Conservation (phyloP, 23 tunicate species). For the Halocynthia aurantium region DNA sequence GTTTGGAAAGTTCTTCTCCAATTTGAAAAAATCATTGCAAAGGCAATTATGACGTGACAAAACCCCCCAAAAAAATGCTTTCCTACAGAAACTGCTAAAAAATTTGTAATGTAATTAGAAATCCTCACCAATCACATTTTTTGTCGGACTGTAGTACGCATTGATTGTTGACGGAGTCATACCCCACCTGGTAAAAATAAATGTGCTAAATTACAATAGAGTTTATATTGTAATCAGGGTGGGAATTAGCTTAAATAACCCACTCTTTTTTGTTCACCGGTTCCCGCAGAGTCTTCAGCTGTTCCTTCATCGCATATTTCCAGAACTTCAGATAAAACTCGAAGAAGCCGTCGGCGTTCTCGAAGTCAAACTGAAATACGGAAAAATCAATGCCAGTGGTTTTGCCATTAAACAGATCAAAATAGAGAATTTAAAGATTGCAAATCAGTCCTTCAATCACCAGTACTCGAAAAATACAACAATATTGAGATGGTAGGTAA, state of each 20-base stretch:
- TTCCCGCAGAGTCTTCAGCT: slow-evolving; percentile 25
- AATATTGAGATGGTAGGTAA: too few relatives aligned
- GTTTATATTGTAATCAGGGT: neutral
- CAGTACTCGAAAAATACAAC: too few relatives aligned
- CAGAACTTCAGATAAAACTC: slow-evolving; percentile 13
- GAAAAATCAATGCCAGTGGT: neutral
- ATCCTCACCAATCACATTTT: slow-evolving; percentile 52
- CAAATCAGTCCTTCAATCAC: too few relatives aligned
- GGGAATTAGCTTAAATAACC: neutral
- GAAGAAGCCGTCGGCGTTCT: slow-evolving; percentile 17
- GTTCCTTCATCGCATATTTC: slow-evolving; percentile 16
- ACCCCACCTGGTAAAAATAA: slow-evolving; percentile 43
- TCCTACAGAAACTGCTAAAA: neutral
- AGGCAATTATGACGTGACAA: neutral
- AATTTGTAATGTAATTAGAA: too few relatives aligned
- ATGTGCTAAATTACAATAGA: neutral
- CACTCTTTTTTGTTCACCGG: slow-evolving; percentile 61
- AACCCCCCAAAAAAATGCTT: neutral
- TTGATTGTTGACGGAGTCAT: slow-evolving; percentile 65
- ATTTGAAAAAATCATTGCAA: neutral
- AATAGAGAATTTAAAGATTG: too few relatives aligned
- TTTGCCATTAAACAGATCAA: too few relatives aligned
- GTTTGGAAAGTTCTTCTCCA: neutral
- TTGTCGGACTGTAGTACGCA: slow-evolving; percentile 62
- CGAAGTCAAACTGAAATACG: slow-evolving; percentile 26